Conservation (phyloP, 2,888 invertebrate genomes). For the Euproctis similis region DNA sequence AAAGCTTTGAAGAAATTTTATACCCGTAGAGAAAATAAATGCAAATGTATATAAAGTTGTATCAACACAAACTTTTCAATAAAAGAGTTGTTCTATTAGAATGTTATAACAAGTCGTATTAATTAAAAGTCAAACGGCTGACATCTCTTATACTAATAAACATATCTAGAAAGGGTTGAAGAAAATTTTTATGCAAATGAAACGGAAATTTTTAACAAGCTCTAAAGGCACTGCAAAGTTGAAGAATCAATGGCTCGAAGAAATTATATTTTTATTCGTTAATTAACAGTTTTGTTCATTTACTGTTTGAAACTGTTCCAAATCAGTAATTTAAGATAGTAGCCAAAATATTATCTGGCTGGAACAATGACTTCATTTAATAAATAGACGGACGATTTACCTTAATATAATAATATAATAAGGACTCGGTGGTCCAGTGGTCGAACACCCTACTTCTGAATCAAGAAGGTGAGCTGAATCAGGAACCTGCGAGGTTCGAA, state of each 20-base stretch:
- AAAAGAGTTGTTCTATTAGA: slow-evolving; percentile 47
- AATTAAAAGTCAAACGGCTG: slow-evolving; percentile 47
- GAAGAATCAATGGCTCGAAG: slow-evolving; percentile 43
- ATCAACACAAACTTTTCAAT: slow-evolving; percentile 4
- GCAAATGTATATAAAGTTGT: too few relatives aligned
- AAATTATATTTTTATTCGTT: slow-evolving; percentile 50
- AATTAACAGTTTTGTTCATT: slow-evolving; percentile 29
- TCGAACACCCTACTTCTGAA: too few relatives aligned
- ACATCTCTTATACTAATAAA: slow-evolving; percentile 35
- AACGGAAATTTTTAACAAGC: slow-evolving; percentile 73
- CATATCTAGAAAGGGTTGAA: slow-evolving; percentile 50
- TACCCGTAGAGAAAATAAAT: too few relatives aligned
- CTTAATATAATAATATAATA: too few relatives aligned
- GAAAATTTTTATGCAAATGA: slow-evolving; percentile 56
- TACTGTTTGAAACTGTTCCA: slow-evolving; percentile 22
- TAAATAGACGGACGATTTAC: too few relatives aligned
- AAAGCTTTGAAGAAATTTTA: too few relatives aligned
- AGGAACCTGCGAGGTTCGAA: too few relatives aligned
- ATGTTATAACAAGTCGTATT: slow-evolving; percentile 48
- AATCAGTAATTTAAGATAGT: too few relatives aligned
- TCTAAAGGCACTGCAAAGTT: slow-evolving; percentile 22
- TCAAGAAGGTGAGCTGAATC: too few relatives aligned
- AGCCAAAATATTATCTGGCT: too few relatives aligned
- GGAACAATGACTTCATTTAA: too few relatives aligned
- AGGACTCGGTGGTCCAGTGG: too few relatives aligned